Evolutionary conservation across 2,113 vertebrate species (phyloP), one percentile per base, ranked within the genome.

Genomic region (Phrynocephalus versicolor): DNA sequence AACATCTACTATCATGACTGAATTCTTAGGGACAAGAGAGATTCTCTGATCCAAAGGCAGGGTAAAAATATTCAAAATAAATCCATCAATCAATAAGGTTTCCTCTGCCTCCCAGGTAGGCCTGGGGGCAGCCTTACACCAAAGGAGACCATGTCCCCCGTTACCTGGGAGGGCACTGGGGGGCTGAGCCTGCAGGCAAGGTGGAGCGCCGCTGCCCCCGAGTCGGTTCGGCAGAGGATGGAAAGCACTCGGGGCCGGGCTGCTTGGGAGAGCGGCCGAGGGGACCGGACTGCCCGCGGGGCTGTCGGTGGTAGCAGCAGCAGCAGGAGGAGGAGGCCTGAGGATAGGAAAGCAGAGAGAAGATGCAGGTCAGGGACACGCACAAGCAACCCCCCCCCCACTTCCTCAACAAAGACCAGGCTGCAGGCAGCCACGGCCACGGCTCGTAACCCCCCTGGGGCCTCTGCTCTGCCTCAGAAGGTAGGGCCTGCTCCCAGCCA

Each of bases 141-240:
- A 9, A 73, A 62, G 27, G 25, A 7, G 0, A 79, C 9, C 4
- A 1, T 15, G 6, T 6, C 18, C 58, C 71, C 9, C 30, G 87
- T 85, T 98, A 99, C 98, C 98, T 98, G 97, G 97, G 90, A 97
- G 96, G 86, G 95, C 88, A 62, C 92, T 88, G 83, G 95, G 93
- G 1, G 96, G 91, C 92, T 97, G 97, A 70, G 93, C 91, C 57
- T 97, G 97, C 92, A 95, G 79, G 65, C 95, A 91, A 84, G 96
- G n/a, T n/a, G n/a, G 94, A 91, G 93, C 35, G 67, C 96, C 90
- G 86, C 94, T 92, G 88, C 97, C 95, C 87, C 96, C 95, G 91
- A 97, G 93, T 58, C 97, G 96, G 92, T 96, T 97, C 95, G 98
- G 98, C 91, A 98, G 95, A 51, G 97, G 95, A 30, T 96, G 97